A percentile compares a stretch with the other conserved stretches of the same genome.
Evolutionary conservation across 2,888 invertebrate genomes (phyloP).

Genomic region (Blastobasis adustella): DNA sequence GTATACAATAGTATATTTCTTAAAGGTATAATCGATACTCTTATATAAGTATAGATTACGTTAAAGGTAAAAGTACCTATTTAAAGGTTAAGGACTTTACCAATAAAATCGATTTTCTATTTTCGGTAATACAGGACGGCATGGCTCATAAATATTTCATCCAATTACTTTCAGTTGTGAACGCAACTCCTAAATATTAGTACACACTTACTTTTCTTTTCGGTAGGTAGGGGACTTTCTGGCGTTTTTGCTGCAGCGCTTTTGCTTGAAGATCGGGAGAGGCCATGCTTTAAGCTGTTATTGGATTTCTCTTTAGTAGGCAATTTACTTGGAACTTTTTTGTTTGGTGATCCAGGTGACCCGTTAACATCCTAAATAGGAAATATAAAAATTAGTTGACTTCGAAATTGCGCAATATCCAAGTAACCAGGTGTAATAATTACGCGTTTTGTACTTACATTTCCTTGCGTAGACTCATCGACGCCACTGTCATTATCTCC

Average conservation of each 20-base stretch:
- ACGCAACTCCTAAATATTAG: not conserved
- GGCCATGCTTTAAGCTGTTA: constrained; percentile 64
- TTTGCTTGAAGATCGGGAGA: constrained; percentile 76
- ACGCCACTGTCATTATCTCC: constrained; percentile 89
- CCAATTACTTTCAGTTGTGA: not conserved
- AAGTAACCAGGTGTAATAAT: not conserved
- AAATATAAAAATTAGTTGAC: constrained; percentile 3
- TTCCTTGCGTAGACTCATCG: constrained; percentile 86
- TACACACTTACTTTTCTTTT: constrained; percentile 81
- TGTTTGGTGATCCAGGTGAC: constrained; percentile 82
- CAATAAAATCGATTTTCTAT: constrained; percentile 9
- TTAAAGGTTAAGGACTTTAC: not conserved
- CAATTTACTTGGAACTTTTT: constrained; percentile 79
- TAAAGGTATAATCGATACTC: no score
- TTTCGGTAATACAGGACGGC: constrained; percentile 5
- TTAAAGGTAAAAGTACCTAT: no score
- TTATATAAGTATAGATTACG: no score
- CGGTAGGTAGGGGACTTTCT: constrained; percentile 70
- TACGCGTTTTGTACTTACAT: constrained; percentile 71
- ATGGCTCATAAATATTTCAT: constrained; percentile 11
- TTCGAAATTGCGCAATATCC: no score
- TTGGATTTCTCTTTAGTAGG: constrained; percentile 65
- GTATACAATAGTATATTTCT: no score
- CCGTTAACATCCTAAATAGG: constrained; percentile 77
- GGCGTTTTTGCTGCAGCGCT: constrained; percentile 81